Conservation (phyloP, 2,113 vertebrate genomes). For the Tricholaema leucomelas region DNA sequence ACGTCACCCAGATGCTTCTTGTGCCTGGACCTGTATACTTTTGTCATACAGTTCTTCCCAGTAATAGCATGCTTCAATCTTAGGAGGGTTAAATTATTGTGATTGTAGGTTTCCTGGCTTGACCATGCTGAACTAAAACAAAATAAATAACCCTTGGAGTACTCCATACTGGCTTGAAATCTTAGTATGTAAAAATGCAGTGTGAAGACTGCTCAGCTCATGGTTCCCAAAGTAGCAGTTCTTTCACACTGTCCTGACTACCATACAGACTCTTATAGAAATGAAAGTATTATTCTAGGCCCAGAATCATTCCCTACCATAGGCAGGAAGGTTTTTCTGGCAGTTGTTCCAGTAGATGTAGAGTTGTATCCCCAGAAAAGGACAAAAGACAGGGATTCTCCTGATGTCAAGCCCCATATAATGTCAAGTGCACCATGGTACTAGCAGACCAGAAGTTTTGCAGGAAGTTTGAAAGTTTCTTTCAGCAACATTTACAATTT, state of each 20-base stretch:
- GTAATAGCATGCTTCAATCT: neutral
- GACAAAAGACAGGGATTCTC: neutral
- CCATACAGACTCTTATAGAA: neutral
- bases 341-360: neutral
- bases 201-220: neutral
- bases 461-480: neutral
- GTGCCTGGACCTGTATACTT: neutral
- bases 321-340: neutral
- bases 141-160: neutral
- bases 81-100: neutral
- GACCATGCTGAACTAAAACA: neutral
- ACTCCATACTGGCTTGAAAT: neutral
- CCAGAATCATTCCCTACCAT: neutral
- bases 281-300: neutral
- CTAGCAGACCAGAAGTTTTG: neutral
- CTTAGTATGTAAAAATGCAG: neutral
- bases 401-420: neutral
- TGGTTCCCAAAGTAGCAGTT: neutral
- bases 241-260: neutral
- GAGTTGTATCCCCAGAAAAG: neutral
- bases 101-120: neutral
- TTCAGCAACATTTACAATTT: neutral
- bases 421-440: neutral
- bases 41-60: neutral
- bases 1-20: neutral